Percentiles rank a stretch among this genome's conserved stretches.
These are phyloP conservation scores for Callosobruchus maculatus DNA, from an alignment of 2,888 invertebrate genomes.

Conservation along the genomic window DNA sequence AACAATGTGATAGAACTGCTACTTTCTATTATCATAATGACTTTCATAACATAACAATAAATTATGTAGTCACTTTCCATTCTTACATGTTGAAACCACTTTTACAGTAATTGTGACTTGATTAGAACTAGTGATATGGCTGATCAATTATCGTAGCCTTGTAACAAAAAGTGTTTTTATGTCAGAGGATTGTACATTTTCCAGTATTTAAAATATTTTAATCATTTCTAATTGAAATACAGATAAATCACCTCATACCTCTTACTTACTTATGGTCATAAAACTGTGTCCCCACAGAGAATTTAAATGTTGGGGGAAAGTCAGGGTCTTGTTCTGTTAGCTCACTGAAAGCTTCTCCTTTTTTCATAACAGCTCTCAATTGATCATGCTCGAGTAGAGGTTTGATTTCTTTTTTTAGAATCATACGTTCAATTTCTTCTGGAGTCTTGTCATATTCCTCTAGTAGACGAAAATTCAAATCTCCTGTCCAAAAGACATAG, in stretches of 20 bases:
- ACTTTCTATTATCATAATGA: neutral
- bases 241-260: too few relatives aligned
- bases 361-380: conserved; percentile 64
- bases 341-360: conserved; percentile 79
- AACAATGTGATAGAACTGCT: neutral
- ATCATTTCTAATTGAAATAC: too few relatives aligned
- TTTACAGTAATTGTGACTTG: neutral
- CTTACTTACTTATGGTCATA: conserved; percentile 70
- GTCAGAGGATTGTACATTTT: neutral
- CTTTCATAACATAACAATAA: neutral
- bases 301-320: conserved; percentile 89
- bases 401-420: conserved; percentile 64
- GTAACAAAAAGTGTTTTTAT: neutral
- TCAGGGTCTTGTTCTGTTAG: conserved; percentile 68
- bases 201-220: neutral
- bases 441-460: conserved; percentile 61
- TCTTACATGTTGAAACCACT: neutral
- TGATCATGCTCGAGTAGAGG: conserved; percentile 74
- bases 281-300: conserved; percentile 66
- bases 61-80: neutral
- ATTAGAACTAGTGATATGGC: neutral
- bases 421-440: conserved; percentile 62
- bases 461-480: conserved; percentile 79
- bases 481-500: conserved; percentile 90
- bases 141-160: neutral